These are phyloP conservation scores for Lapara coniferarum DNA, from an alignment of 2,888 invertebrate genomes.

Conservation along the genomic window DNA sequence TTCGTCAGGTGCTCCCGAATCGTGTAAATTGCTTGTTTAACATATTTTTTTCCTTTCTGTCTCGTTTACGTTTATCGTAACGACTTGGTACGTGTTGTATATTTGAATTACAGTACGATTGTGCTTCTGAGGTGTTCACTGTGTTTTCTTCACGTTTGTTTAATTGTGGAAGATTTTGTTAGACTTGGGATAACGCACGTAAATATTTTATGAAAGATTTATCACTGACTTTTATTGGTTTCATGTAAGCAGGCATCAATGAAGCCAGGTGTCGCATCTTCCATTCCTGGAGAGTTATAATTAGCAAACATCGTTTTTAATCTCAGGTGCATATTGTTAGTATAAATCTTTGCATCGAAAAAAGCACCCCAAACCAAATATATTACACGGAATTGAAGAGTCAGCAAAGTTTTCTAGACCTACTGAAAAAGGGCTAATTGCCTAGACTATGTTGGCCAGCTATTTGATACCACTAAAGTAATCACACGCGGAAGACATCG, in stretches of 20 bases:
- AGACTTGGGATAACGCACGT: not conserved
- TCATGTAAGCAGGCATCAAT: not conserved
- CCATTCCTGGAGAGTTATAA: too few species aligned
- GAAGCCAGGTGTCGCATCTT: not conserved
- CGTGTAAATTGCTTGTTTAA: slow-evolving; percentile 77
- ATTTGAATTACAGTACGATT: slow-evolving; percentile 49
- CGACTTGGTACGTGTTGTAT: slow-evolving; percentile 62
- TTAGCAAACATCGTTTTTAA: too few species aligned
- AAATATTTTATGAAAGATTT: slow-evolving; percentile 5
- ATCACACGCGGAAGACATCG: slow-evolving; percentile 9
- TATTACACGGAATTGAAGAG: too few species aligned
- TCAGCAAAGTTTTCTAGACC: too few species aligned
- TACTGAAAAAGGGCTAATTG: not conserved
- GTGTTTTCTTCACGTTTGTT: slow-evolving; percentile 14
- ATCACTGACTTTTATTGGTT: not conserved
- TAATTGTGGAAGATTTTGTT: slow-evolving; percentile 18
- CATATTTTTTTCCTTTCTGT: slow-evolving; percentile 75
- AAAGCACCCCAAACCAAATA: not conserved
- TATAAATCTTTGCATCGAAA: not conserved
- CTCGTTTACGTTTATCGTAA: slow-evolving; percentile 70
- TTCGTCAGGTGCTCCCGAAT: slow-evolving; percentile 70
- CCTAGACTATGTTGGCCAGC: too few species aligned
- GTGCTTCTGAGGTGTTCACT: slow-evolving; percentile 24
- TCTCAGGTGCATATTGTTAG: too few species aligned
- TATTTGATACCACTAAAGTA: not conserved